These are phyloP conservation scores for Tanytarsus gracilentus DNA, from an alignment of 2,888 invertebrate species.

Conservation along the genomic window DNA sequence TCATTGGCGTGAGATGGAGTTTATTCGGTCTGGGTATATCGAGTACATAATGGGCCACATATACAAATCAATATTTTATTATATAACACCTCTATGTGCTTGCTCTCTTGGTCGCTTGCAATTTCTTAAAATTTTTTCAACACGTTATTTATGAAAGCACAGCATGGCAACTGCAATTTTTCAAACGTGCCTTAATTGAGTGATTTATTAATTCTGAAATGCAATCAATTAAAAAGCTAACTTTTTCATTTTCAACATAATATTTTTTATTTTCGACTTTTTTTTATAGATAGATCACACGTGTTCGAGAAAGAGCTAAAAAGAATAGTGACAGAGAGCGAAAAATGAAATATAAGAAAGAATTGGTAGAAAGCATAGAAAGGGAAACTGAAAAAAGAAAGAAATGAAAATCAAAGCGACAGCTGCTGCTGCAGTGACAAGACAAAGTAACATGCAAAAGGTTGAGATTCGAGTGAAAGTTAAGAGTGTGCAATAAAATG, in stretches of 20 bases:
- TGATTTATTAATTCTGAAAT: no score
- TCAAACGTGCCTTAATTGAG: no score
- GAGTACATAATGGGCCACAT: background rate
- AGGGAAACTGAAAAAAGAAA: background rate
- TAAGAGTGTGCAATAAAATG: no score
- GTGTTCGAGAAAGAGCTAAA: conserved; percentile 16
- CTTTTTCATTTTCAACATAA: no score
- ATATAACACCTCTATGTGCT: background rate
- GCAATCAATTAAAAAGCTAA: no score
- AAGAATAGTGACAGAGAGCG: background rate
- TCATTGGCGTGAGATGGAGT: conserved; percentile 3
- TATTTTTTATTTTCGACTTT: no score
- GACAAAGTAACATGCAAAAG: background rate
- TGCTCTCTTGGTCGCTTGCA: no score
- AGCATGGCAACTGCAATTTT: background rate
- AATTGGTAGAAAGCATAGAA: conserved; percentile 13
- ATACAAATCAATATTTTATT: background rate
- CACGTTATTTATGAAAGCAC: conserved; percentile 13
- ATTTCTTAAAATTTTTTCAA: no score
- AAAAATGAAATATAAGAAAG: conserved; percentile 11
- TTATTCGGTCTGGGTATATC: background rate
- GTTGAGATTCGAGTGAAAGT: no score
- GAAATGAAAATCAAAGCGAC: background rate
- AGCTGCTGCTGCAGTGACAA: no score
- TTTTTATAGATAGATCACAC: no score